Conservation (phyloP, 2,113 vertebrate genomes). For the Gadus chalcogrammus region DNA sequence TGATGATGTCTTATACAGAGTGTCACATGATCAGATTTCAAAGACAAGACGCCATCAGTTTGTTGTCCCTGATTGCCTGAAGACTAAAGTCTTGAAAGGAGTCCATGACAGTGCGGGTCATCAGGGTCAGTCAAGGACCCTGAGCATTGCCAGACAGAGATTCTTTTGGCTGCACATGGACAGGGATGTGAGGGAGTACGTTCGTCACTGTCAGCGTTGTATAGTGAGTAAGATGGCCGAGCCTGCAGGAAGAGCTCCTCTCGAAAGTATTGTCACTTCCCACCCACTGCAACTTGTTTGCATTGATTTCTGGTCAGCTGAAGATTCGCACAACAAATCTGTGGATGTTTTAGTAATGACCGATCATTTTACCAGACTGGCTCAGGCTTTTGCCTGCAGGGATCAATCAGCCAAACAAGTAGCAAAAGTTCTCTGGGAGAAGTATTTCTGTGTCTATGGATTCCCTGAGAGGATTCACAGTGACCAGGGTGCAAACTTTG, state of each 20-base stretch:
- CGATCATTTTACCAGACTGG: slow-evolving; percentile 5
- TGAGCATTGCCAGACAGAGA: not conserved
- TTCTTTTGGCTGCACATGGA: not conserved
- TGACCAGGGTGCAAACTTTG: slow-evolving; percentile 1
- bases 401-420: slow-evolving; percentile 6
- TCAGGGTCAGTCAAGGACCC: not conserved
- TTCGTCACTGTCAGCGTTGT: not conserved
- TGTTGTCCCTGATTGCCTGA: not conserved
- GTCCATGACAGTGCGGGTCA: not conserved
- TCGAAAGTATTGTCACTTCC: slow-evolving; percentile 1
- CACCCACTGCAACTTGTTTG: slow-evolving; percentile 7
- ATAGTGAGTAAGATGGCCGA: not conserved
- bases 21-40: not conserved
- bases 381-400: slow-evolving; percentile 3
- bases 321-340: slow-evolving; percentile 3
- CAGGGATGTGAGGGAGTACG: slow-evolving; percentile 1
- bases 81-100: not conserved
- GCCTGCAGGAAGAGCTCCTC: not conserved
- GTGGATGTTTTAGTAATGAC: slow-evolving; percentile 1
- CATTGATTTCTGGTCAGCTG: slow-evolving; percentile 13
- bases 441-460: slow-evolving; percentile 10
- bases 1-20: not conserved
- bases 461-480: slow-evolving; percentile 11
- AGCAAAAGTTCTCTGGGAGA: not conserved
- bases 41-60: not conserved